Evolutionary conservation across 2,888 invertebrate species (phyloP), one percentile per base, ranked within the genome.

Genomic region (Steromphala cineraria): DNA sequence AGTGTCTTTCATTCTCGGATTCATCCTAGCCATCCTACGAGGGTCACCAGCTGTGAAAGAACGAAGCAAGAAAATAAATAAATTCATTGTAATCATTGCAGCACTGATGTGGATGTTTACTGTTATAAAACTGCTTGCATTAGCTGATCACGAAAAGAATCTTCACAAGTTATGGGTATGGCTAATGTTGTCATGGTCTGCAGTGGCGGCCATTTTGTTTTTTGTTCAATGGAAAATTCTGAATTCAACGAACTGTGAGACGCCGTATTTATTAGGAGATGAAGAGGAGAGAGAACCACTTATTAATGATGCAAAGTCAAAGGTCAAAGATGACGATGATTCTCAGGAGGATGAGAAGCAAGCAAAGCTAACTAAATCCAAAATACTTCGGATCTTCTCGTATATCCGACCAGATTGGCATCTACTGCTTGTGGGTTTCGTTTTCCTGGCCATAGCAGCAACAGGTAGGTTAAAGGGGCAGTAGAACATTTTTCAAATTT

Each of bases 341-440:
- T 53, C 67, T 21, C 46, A 83, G 71, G 83, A 83, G 7, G 53
- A 78, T 52, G 53, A 79, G 40, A 81, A 82, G 19, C 74, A 79
- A 40, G 62, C 62, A 10, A 84, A 81, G n/a, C 46, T 76, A 40
- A 77, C 75, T 46, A 80, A 79, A 67, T 85, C 84, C 2, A 87
- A 87, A 46, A 81, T 90, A 28, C 75, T 86, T 5, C 78, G 89
- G 46, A 79, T 91, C 28, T 79, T 91, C 17, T 80, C 85, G 21
- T 87, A 87, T 71, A 89, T 90, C 4, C 83, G 81, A 74, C 87
- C 89, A 15, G 91, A 91, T 80, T 79, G 84, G 80, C 82, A 74
- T 7, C 83, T 86, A 21, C 75, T 91, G 36, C 8, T 82, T 0
- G 46, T 82, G 15, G 91, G 87, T 7, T 88, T 86, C 53, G 67